Evolutionary conservation across 2,888 invertebrate species (phyloP).

Genomic region (Nymphalis urticae): DNA sequence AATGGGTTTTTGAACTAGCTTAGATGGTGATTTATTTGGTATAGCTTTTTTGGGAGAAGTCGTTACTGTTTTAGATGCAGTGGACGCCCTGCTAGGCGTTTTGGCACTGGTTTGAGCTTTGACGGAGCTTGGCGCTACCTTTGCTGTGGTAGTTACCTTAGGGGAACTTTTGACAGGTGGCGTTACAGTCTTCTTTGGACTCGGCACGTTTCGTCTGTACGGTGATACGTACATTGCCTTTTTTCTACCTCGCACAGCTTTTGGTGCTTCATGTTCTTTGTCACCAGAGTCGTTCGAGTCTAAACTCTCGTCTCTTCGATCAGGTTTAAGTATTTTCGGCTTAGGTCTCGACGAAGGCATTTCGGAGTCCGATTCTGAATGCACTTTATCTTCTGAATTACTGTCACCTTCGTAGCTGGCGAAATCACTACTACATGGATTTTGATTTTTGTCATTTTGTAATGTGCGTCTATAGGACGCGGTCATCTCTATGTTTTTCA

Average conservation of each 20-base stretch:
- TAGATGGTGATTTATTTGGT: conserved; percentile 59
- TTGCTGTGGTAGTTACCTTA: conserved; percentile 48
- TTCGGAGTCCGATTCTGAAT: conserved; percentile 73
- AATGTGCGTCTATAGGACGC: conserved; percentile 60
- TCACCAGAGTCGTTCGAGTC: conserved; percentile 75
- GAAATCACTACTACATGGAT: conserved; percentile 67
- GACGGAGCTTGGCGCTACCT: conserved; percentile 47
- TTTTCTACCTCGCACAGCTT: conserved; percentile 84
- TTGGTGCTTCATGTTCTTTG: conserved; percentile 72
- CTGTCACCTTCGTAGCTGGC: conserved; percentile 82
- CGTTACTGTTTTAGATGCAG: conserved; percentile 53
- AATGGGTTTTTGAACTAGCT: conserved; percentile 54
- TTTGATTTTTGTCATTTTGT: conserved; percentile 50
- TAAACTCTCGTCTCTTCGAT: conserved; percentile 65
- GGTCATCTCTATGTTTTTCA: conserved; percentile 74
- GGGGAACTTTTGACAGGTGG: conserved; percentile 42
- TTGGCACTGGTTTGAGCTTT: conserved; percentile 63
- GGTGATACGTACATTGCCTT: conserved; percentile 86
- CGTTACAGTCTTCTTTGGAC: conserved; percentile 57
- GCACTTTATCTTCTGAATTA: conserved; percentile 80
- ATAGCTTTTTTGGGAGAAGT: conserved; percentile 68
- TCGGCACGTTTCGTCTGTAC: conserved; percentile 68
- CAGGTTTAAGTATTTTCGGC: conserved; percentile 83
- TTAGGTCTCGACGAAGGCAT: conserved; percentile 62
- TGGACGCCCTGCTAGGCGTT: conserved; percentile 54